A percentile compares a stretch with the other conserved stretches of the same genome.
These are phyloP conservation scores for Lasioglossum marginatum DNA, from an alignment of 2,888 invertebrate species.

Conservation along the genomic window DNA sequence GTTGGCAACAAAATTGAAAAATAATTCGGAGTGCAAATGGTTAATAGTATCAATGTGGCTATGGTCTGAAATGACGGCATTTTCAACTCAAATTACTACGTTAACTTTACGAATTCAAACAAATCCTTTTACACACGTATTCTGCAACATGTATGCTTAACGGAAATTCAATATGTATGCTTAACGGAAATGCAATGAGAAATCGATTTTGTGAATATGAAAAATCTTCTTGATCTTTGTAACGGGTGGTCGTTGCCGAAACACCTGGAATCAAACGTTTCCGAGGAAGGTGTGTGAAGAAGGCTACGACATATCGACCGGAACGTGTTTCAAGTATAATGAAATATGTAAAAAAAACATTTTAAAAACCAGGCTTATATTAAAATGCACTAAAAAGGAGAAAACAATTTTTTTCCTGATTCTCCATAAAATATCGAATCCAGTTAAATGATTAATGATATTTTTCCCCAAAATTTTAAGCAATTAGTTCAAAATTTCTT, in stretches of 20 bases:
- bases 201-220: not conserved
- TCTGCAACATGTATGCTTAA: not conserved
- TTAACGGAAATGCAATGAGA: not conserved
- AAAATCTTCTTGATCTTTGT: no score
- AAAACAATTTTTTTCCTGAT: no score
- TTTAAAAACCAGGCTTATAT: no score
- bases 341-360: no score
- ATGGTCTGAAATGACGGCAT: not conserved
- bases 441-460: no score
- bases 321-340: slow-evolving; percentile 9
- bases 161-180: not conserved
- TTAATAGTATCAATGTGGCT: no score
- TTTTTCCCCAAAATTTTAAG: no score
- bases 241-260: not conserved
- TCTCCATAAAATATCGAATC: no score
- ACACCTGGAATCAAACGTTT: not conserved
- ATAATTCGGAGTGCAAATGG: no score
- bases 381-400: no score
- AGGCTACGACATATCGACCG: slow-evolving; percentile 11
- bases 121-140: not conserved
- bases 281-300: not conserved
- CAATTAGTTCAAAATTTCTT: no score
- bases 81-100: not conserved
- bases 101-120: not conserved
- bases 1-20: no score